Evolutionary conservation across 2,113 vertebrate species (phyloP).

Genomic region (Erinaceus europaeus): DNA sequence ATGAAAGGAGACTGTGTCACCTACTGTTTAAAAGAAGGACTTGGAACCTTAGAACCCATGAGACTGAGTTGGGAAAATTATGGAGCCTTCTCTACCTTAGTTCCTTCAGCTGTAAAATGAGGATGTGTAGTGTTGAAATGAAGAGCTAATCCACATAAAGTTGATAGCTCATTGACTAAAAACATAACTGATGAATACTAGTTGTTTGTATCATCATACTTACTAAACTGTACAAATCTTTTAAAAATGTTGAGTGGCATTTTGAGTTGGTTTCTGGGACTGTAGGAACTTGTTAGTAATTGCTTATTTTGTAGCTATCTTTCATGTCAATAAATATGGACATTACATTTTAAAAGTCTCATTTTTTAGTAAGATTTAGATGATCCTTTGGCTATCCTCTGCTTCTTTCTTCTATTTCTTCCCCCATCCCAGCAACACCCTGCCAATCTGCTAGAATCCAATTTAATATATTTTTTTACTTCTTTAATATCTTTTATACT

Average conservation of each 20-base stretch:
- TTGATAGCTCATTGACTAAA: neutral
- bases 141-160: neutral
- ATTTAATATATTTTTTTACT: neutral
- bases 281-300: neutral
- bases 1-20: no score
- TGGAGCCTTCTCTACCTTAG: neutral
- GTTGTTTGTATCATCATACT: neutral
- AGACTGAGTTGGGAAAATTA: neutral
- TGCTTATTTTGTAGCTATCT: neutral
- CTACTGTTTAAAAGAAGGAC: neutral
- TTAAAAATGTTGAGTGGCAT: neutral
- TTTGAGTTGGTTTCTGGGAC: neutral
- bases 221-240: neutral
- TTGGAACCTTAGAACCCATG: neutral
- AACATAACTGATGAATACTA: neutral
- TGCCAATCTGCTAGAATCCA: neutral
- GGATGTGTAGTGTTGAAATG: neutral
- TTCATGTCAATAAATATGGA: neutral
- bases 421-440: rapidly evolving
- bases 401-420: neutral
- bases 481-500: neutral
- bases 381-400: neutral
- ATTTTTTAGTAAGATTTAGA: neutral
- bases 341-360: neutral
- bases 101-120: neutral